A percentile compares a stretch with the other conserved stretches of the same genome.
Evolutionary conservation across 2,797 vertebrate genomes (phyloP).

Genomic region (Sebastes miniatus): DNA sequence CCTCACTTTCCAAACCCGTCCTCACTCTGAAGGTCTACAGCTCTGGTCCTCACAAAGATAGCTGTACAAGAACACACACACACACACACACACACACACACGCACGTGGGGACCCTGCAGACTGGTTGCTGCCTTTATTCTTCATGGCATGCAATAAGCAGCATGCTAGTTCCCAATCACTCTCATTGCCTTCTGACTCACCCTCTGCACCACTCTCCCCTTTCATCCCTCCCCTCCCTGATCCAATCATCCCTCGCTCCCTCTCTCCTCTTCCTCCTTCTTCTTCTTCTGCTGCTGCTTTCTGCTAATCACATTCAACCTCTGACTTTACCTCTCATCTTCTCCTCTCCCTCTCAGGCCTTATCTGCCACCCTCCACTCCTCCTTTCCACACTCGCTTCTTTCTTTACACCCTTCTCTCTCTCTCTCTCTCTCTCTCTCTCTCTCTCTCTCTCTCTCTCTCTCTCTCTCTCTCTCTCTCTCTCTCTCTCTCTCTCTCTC

Average conservation of each 20-base stretch:
- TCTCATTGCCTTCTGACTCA: slow-evolving; percentile 56
- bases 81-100: slow-evolving; percentile 1
- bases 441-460: neutral
- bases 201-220: slow-evolving; percentile 36
- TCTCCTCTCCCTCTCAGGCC: slow-evolving; percentile 24
- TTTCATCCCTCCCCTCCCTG: neutral
- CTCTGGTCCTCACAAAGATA: no score
- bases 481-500: no score
- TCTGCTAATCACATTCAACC: slow-evolving; percentile 56
- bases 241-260: slow-evolving; percentile 23
- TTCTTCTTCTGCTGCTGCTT: slow-evolving; percentile 1
- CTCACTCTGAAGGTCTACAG: no score
- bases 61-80: neutral
- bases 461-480: slow-evolving; percentile 1
- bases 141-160: slow-evolving; percentile 71
- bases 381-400: neutral
- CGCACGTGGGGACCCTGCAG: slow-evolving; percentile 1
- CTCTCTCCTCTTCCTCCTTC: neutral
- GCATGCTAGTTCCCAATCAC: slow-evolving; percentile 55
- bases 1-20: no score
- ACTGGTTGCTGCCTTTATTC: slow-evolving; percentile 62
- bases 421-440: neutral
- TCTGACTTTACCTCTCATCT: slow-evolving; percentile 53
- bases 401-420: neutral
- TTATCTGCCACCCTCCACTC: slow-evolving; percentile 32